phyloP scores from a whole-genome alignment of 2,113 vertebrate species.

The Tor tambroides region DNA sequence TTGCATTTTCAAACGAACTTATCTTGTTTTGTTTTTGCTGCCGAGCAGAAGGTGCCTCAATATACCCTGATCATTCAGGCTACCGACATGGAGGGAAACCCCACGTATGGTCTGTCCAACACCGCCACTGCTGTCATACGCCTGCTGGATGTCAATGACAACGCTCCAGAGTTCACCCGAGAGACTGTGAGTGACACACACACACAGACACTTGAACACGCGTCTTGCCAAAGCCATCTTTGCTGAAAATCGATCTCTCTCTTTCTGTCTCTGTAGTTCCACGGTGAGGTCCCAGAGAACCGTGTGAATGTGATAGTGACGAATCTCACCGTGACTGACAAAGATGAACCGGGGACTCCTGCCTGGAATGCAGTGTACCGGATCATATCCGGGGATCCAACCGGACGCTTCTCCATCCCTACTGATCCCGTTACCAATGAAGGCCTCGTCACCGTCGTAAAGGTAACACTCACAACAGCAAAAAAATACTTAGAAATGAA shows the following conservation, averaged over 20 bases:
- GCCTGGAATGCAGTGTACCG: constrained; percentile 90
- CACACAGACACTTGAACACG: background rate
- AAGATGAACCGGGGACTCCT: constrained; percentile 89
- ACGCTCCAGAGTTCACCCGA: constrained; percentile 93
- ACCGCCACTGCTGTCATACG: constrained; percentile 94
- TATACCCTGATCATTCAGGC: constrained; percentile 99
- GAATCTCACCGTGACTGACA: constrained; percentile 92
- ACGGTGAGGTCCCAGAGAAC: constrained; percentile 94
- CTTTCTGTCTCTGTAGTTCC: constrained; percentile 79
- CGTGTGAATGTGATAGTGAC: constrained; percentile 88
- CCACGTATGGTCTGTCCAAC: constrained; percentile 96
- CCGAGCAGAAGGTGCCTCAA: constrained; percentile 91
- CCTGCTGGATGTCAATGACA: constrained; percentile 96
- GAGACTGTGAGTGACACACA: constrained; percentile 83
- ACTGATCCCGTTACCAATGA: constrained; percentile 94
- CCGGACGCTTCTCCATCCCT: constrained; percentile 87
- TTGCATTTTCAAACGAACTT: background rate
- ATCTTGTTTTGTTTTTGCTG: background rate
- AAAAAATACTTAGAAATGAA: too few species aligned
- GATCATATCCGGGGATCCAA: constrained; percentile 87
- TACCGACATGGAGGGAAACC: constrained; percentile 98
- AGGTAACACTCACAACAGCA: constrained; percentile 72
- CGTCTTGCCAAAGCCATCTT: background rate
- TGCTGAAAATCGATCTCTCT: constrained; percentile 19
- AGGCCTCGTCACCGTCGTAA: constrained; percentile 93